Base-by-base conservation (phyloP, 2,113 vertebrate species). In the Pelmatolapia mariae region DNA sequence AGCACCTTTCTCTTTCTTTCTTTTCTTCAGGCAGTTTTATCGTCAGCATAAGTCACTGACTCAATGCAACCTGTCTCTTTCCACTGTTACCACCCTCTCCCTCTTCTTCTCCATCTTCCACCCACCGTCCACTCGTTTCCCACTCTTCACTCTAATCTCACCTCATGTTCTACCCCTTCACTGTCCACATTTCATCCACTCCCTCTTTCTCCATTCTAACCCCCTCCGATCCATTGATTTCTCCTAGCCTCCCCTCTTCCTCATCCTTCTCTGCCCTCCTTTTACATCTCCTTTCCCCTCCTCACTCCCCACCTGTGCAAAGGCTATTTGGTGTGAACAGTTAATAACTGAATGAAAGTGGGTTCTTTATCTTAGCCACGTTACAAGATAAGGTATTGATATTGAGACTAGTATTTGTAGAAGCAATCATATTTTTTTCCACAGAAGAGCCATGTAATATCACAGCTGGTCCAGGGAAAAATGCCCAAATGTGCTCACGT, bases 281-380 rank as follows among this genome's bases (percentile, higher is more conserved):
- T 52, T 68, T 66, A 11, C 47, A 29, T 78, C 63, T 63, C 36
- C 29, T 40, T 10, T 13, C 40, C 54, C 10, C 66, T 86, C 19
- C 26, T 18, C 29, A 2, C 16, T 63, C 54, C 53, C 88, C 84
- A 87, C 79, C 63, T 56, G 68, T 57, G 86, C 66, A 83, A 86
- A 82, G 26, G 83, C 81, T 88, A 84, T 89, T 87, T 73, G 61
- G 50, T 86, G 87, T 91, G 91, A 93, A 94, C 90, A 94, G 89
- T 91, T 88, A 84, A 88, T 83, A 86, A 92, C 54, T 80, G 83
- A 91, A 93, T 91, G 87, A 91, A 90, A 92, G 89, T 19, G 13
- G 10, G 31, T 80, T 76, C 45, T 78, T 13, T 82, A 89, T 86
- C 53, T 85, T 50, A 50, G 16, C 68, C 84, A 89, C 88, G 89